These are phyloP conservation scores for Spodoptera littoralis DNA, from an alignment of 2,888 invertebrate species.

Conservation along the genomic window DNA sequence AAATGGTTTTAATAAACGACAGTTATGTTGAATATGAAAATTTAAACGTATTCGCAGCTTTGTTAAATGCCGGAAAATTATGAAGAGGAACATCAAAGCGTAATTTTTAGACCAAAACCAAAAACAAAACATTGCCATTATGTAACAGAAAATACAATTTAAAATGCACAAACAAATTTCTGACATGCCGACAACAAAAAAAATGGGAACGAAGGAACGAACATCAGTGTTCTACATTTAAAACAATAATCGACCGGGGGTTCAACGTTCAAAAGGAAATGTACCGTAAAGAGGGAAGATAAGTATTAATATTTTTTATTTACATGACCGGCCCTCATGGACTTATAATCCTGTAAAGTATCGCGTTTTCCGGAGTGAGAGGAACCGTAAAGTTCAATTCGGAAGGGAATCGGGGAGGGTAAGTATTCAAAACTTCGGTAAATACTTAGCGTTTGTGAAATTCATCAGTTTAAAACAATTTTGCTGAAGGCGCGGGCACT, in stretches of 20 bases:
- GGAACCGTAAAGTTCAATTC: constrained; percentile 15
- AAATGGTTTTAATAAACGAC: too few species aligned
- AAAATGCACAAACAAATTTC: neutral
- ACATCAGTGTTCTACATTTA: constrained; percentile 26
- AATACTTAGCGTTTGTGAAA: constrained; percentile 19
- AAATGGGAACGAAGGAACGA: constrained; percentile 6
- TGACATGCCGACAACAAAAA: constrained; percentile 9
- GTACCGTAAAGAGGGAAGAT: constrained; percentile 50
- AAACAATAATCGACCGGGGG: constrained; percentile 37
- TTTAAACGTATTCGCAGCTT: too few species aligned
- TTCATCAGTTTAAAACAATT: constrained; percentile 30
- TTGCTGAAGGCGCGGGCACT: constrained; percentile 7
- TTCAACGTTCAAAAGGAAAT: constrained; percentile 37
- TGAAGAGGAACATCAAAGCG: too few species aligned
- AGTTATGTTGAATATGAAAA: too few species aligned
- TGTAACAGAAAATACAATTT: neutral
- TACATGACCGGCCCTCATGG: constrained; percentile 28
- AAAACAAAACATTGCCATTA: neutral
- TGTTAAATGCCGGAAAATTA: too few species aligned
- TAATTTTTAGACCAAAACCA: too few species aligned
- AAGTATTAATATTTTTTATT: constrained; percentile 53
- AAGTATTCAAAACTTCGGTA: constrained; percentile 17
- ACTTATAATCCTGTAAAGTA: constrained; percentile 28
- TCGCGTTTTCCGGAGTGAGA: constrained; percentile 17
- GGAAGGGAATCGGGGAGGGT: constrained; percentile 13